Base-by-base conservation (phyloP, 2,888 invertebrate species). In the Dysmachus trigonus region DNA sequence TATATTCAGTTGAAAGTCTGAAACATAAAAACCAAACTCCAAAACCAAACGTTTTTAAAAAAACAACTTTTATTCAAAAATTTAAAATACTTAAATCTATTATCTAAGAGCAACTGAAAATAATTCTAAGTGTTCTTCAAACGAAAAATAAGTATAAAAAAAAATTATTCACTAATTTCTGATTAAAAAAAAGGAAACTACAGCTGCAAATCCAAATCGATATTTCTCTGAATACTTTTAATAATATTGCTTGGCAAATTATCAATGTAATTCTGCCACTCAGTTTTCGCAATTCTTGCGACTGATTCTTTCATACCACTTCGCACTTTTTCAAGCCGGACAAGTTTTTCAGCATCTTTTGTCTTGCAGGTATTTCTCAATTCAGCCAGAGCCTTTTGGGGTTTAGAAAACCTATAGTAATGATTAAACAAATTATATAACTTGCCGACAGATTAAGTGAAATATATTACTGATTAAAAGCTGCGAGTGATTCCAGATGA, bases 231-330 rank as follows among this genome's bases (percentile, higher is more conserved):
- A 31, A 81, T 81, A 33, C 10, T 62, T 13, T 35, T 53, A 62
- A 79, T 13, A 31, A 18, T 51, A 51, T n/a, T n/a, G 31, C n/a
- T 35, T 27, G 81, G 33, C 8, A 81, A 31, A 31, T 81, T 53
- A 33, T 81, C 22, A 33, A 81, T 33, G 22, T 81, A 81, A 8
- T n/a, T n/a, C n/a, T 53, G n/a, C 81, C 81, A 81, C 7, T 81
- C 47, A 18, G 51, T 10, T 81, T 62, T 62, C 2, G 62, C 53
- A 33, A 22, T 62, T 4, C n/a, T 15, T n/a, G n/a, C 3, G 13
- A 22, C 33, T 18, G 22, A 3, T 53, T 81, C 53, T 13, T 31
- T 81, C 15, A 22, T 18, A 27, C 10, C 8, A 18, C 22, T 62
- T 5, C 62, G 62, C 62, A 62, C 7, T 27, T 62, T 27, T 7